Conservation (phyloP, 2,797 vertebrate species). For the Selene dorsalis region DNA sequence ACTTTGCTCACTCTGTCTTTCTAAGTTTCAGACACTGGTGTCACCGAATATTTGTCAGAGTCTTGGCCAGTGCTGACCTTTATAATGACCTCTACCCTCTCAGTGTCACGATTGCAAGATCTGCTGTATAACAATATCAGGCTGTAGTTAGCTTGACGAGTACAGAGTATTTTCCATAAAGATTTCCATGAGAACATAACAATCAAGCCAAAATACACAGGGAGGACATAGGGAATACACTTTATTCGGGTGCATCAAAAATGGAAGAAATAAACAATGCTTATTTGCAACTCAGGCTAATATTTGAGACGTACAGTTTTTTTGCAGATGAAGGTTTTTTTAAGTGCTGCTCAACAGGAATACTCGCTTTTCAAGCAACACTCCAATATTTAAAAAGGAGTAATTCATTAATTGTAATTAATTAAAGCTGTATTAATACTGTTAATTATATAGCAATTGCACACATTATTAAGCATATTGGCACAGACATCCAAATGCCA, state of each 20-base stretch:
- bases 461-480: neutral
- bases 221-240: too few relatives aligned
- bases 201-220: neutral
- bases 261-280: neutral
- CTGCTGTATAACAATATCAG: neutral
- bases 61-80: constrained; percentile 1
- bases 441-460: neutral
- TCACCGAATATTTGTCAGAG: neutral
- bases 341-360: neutral
- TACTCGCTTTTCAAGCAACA: neutral
- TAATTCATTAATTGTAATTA: too few relatives aligned
- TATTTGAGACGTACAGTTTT: neutral
- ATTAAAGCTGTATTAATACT: neutral
- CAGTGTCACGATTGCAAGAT: neutral
- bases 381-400: neutral
- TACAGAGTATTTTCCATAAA: neutral
- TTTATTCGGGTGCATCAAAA: neutral
- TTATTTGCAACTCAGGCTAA: neutral
- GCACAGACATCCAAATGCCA: neutral
- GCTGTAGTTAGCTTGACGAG: neutral
- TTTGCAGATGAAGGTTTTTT: neutral
- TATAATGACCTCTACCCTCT: neutral
- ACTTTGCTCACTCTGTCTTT: constrained; percentile 28
- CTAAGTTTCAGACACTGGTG: neutral
- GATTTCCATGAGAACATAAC: neutral